A percentile compares a stretch with the other conserved stretches of the same genome.
phyloP scores from a whole-genome alignment of 2,113 vertebrate species.

The Oreochromis aureus region DNA sequence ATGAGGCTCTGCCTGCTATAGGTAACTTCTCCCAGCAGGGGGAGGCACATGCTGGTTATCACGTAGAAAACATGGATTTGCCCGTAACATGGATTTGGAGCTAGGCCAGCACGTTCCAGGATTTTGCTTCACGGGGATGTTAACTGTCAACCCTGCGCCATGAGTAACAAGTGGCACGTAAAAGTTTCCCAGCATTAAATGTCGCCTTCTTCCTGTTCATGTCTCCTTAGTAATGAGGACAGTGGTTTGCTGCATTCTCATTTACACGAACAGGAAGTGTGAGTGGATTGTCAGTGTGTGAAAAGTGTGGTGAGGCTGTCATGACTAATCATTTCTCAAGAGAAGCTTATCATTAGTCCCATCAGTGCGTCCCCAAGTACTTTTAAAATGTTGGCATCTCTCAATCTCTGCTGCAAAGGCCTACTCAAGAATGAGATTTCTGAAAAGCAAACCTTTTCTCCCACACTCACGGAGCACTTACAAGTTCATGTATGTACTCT shows the following conservation, averaged over 20 bases:
- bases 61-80: neutral
- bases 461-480: neutral
- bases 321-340: neutral
- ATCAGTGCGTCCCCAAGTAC: neutral
- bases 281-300: neutral
- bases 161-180: neutral
- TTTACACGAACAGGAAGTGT: conserved; percentile 34
- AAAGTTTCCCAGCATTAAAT: neutral
- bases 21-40: neutral
- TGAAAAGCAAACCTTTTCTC: neutral
- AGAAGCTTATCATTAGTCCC: neutral
- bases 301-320: neutral
- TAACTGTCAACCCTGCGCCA: neutral
- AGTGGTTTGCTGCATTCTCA: neutral
- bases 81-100: neutral
- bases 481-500: neutral
- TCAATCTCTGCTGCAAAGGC: neutral
- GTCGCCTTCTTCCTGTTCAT: neutral
- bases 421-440: neutral
- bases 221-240: neutral
- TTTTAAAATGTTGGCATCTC: neutral
- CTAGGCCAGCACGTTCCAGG: neutral
- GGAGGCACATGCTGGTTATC: neutral
- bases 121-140: neutral
- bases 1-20: neutral